These are phyloP conservation scores for Pachypeltis micranthus DNA, from an alignment of 1,140 invertebrate genomes.

Conservation along the genomic window DNA sequence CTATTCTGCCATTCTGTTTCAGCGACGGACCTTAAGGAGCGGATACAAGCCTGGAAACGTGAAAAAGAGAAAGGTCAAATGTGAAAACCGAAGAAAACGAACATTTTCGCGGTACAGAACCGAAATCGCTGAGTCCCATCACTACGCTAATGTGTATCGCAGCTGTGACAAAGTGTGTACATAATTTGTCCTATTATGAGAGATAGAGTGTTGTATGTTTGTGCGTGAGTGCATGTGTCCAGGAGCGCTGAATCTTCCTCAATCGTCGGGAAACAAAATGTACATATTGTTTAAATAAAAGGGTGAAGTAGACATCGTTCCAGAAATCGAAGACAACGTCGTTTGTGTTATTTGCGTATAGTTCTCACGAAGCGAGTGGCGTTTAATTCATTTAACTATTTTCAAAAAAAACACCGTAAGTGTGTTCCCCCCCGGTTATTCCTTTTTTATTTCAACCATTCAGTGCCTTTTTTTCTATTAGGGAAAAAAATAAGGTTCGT, in stretches of 20 bases:
- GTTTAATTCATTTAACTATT: too few species aligned
- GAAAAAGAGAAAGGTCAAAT: constrained; percentile 36
- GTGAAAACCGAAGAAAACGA: not conserved
- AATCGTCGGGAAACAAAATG: not conserved
- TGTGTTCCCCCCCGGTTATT: not conserved
- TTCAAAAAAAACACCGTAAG: not conserved
- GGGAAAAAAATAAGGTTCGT: not conserved
- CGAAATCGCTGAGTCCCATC: not conserved
- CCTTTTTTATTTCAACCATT: not conserved
- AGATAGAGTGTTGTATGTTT: too few species aligned
- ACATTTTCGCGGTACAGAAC: not conserved
- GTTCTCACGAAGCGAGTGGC: too few species aligned
- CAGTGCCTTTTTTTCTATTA: constrained; percentile 1
- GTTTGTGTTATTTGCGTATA: not conserved
- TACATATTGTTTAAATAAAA: constrained; percentile 1
- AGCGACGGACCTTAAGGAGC: constrained; percentile 62
- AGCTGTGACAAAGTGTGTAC: not conserved
- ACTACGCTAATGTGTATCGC: not conserved
- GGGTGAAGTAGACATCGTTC: not conserved
- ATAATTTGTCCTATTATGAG: not conserved
- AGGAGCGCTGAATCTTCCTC: not conserved
- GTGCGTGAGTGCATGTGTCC: not conserved
- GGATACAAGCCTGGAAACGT: constrained; percentile 65
- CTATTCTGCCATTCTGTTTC: constrained; percentile 32
- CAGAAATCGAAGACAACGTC: not conserved